Percentiles rank a stretch among this genome's conserved stretches.
Evolutionary conservation across 2,888 invertebrate species (phyloP).

Genomic region (Drosophila maculinotata): DNA sequence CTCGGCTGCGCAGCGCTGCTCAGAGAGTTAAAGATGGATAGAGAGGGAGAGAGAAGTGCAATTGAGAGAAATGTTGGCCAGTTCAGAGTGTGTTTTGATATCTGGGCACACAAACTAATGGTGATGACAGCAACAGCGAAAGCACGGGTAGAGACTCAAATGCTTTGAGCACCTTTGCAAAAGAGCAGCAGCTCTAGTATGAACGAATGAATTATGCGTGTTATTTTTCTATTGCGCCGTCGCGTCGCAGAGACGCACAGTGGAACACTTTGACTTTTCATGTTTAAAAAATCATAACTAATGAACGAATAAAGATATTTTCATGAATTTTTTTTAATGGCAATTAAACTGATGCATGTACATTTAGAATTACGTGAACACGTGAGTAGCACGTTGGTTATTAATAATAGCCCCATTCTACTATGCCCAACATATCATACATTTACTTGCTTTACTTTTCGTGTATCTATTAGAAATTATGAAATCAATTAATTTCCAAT

Average conservation of each 20-base stretch:
- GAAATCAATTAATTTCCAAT: too few relatives aligned
- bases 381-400: too few relatives aligned
- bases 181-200: not conserved
- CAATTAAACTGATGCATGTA: too few relatives aligned
- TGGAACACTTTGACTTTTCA: too few relatives aligned
- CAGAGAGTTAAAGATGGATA: not conserved
- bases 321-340: too few relatives aligned
- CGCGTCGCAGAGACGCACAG: not conserved
- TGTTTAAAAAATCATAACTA: too few relatives aligned
- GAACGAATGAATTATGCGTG: not conserved
- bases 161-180: not conserved
- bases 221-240: conserved; percentile 2
- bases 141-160: not conserved
- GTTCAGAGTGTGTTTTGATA: not conserved
- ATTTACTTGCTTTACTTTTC: too few relatives aligned
- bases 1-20: conserved; percentile 28
- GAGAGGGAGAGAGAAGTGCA: not conserved
- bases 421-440: too few relatives aligned
- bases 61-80: conserved; percentile 3
- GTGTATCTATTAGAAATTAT: too few relatives aligned
- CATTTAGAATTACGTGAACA: too few relatives aligned
- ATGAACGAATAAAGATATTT: too few relatives aligned
- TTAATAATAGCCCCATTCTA: too few relatives aligned
- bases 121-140: not conserved
- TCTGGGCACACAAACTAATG: conserved; percentile 5